Evolutionary conservation across 1,140 invertebrate species (phyloP).

Genomic region (Trichonephila clavata): DNA sequence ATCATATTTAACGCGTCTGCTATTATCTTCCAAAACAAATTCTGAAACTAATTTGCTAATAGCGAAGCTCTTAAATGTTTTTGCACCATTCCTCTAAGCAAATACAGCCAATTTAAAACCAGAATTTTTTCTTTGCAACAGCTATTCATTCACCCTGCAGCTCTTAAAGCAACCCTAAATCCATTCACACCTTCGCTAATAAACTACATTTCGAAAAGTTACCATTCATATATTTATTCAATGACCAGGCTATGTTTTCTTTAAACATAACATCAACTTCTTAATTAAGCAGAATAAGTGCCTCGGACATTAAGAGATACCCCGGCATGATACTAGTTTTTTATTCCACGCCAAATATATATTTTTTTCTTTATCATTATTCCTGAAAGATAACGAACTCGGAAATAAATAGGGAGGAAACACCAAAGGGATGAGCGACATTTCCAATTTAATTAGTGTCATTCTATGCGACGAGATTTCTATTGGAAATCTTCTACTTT

Average conservation of each 20-base stretch:
- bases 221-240: background rate
- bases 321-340: background rate
- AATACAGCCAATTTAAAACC: too few relatives aligned
- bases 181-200: background rate
- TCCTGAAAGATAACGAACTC: background rate
- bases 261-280: background rate
- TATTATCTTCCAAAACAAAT: too few relatives aligned
- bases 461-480: background rate
- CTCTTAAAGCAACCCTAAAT: background rate
- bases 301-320: background rate
- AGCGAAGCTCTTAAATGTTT: too few relatives aligned
- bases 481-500: background rate
- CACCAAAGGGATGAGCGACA: background rate
- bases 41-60: too few relatives aligned
- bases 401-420: background rate
- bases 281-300: background rate
- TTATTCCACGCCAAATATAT: background rate
- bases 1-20: too few relatives aligned
- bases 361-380: background rate
- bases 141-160: too few relatives aligned
- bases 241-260: background rate
- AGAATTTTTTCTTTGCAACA: too few relatives aligned
- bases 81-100: too few relatives aligned
- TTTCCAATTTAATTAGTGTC: constrained; percentile 14
- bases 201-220: background rate